Base-by-base conservation (phyloP, 2,888 invertebrate genomes). In the Melitaea athalia region DNA sequence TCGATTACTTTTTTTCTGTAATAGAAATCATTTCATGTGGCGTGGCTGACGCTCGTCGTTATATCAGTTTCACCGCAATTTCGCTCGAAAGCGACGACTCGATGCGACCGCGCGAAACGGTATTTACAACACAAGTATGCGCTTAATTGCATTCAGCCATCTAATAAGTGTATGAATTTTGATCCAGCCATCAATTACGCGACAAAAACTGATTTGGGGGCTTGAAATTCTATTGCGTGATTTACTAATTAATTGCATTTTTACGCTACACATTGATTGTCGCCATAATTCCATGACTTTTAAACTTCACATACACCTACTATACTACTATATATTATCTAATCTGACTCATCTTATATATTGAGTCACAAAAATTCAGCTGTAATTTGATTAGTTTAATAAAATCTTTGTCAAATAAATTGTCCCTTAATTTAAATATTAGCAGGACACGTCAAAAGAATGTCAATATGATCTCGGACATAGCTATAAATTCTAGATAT, bases 21-120 rank as follows among this genome's bases (percentile, higher is more conserved):
- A 70, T 68, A 72, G 72, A 72, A 72, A 70, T 66, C 70, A 68
- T 59, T 42, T 65, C 73, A 72, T 73, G 70, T 85, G 81, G 84
- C 83, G 85, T 87, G 85, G 82, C 63, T 69, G 67, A 53, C 73
- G 74, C 70, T 69, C 78, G 77, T 80, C 82, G 84, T 87, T 86
- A 84, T 85, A 85, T 86, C 81, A 84, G 81, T 89, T 92, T 90
- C 89, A 85, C 88, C 83, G 81, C 82, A 82, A 84, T 86, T 88
- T 88, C 79, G 83, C 80, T 88, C 79, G 89, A 91, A 91, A 90
- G 90, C 86, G 78, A 78, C 74, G 79, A 77, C 72, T 75, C 71
- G 74, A 78, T 75, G 81, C 88, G 85, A 80, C 88, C 90, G 85
- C 84, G 88, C 87, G 88, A 81, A 82, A 86, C 91, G 86, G 81